phyloP scores from a whole-genome alignment of 2,797 vertebrate genomes.

The Chloroceryle inda region DNA sequence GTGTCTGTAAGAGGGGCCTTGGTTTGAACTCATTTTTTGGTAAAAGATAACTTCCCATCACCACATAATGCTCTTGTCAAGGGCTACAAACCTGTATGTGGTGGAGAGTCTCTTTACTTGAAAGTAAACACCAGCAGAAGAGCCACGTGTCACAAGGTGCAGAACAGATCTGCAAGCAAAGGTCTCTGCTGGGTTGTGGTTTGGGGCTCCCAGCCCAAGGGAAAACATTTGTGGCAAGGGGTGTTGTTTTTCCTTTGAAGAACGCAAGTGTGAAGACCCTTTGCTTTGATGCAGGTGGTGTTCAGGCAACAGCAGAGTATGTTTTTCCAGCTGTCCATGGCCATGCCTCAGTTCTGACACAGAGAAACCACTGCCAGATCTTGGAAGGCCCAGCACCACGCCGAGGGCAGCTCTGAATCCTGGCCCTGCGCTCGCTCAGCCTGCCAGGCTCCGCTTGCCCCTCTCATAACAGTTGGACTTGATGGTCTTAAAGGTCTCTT shows the following conservation, averaged over 20 bases:
- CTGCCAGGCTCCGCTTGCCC: background rate
- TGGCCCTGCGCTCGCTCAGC: fast-evolving
- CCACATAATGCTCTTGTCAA: too few species aligned
- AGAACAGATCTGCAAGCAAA: background rate
- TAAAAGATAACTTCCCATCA: too few species aligned
- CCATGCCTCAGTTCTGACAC: background rate
- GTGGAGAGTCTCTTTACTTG: too few species aligned
- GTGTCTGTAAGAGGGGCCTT: too few species aligned
- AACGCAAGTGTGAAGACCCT: background rate
- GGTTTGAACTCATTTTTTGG: too few species aligned
- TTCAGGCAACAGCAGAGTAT: conserved; percentile 2
- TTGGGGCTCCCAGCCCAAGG: background rate
- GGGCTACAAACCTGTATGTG: too few species aligned
- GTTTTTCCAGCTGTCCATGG: conserved; percentile 52
- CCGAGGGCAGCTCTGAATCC: background rate
- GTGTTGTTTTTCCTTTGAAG: conserved; percentile 39
- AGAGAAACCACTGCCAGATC: background rate
- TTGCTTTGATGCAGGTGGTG: conserved; percentile 14
- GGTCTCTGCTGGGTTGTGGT: background rate
- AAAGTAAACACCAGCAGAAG: too few species aligned
- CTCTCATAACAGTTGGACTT: too few species aligned
- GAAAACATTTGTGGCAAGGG: background rate
- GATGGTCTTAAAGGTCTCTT: background rate
- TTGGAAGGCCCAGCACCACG: background rate
- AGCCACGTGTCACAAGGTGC: too few species aligned